phyloP scores from a whole-genome alignment of 64 coral and sea anemone genomes.

The Stylophora pistillata region DNA sequence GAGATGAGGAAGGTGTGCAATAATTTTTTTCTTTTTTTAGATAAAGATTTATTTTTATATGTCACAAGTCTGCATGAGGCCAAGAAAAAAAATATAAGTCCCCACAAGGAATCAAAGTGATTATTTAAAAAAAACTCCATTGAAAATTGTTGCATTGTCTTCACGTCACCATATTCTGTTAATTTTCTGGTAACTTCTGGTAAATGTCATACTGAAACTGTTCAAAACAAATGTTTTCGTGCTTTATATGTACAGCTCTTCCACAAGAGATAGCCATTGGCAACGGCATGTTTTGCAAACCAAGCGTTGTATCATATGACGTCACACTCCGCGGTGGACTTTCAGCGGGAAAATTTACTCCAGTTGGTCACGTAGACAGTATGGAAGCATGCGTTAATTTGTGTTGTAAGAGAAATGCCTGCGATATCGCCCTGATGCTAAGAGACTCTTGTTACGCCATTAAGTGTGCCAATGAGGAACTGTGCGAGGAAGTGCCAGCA shows the following conservation, averaged over 20 bases:
- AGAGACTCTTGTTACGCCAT: conserved; percentile 82
- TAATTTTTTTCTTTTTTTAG: neutral
- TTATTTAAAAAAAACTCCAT: too few relatives aligned
- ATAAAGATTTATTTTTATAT: too few relatives aligned
- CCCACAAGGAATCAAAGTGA: too few relatives aligned
- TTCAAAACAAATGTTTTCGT: neutral
- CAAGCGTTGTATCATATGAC: conserved; percentile 85
- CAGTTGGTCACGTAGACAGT: conserved; percentile 75
- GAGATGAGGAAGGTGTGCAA: conserved; percentile 94
- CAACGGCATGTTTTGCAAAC: conserved; percentile 56
- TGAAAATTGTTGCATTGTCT: too few relatives aligned
- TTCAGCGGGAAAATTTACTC: conserved; percentile 74
- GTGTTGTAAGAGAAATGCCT: conserved; percentile 72
- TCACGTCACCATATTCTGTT: too few relatives aligned
- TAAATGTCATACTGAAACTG: too few relatives aligned
- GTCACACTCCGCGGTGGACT: conserved; percentile 85
- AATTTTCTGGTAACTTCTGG: too few relatives aligned
- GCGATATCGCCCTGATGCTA: conserved; percentile 89
- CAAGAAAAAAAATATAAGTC: too few relatives aligned
- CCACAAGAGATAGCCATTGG: conserved; percentile 70
- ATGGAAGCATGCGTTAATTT: conserved; percentile 80
- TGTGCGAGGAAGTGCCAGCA: conserved; percentile 70
- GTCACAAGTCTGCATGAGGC: too few relatives aligned
- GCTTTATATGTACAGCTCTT: conserved; percentile 39
- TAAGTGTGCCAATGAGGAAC: conserved; percentile 71